Conservation (phyloP, 2,888 invertebrate genomes). For the Platypus cylindrus region DNA sequence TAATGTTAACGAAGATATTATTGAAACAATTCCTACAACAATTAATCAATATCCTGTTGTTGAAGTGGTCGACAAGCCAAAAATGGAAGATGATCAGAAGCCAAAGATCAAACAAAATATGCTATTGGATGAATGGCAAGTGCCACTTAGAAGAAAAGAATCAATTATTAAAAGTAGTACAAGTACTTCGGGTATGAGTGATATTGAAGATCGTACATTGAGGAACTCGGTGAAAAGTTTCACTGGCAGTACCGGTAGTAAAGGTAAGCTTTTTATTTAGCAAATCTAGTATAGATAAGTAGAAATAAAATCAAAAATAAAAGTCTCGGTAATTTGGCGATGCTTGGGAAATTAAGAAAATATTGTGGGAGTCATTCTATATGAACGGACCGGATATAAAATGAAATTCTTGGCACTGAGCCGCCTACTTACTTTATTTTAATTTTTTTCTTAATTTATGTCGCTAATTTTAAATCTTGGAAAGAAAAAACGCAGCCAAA, state of each 20-base stretch:
- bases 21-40: too few relatives aligned
- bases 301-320: too few relatives aligned
- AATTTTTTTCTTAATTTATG: too few relatives aligned
- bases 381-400: conserved; percentile 1
- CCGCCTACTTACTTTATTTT: too few relatives aligned
- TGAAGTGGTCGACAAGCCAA: conserved; percentile 7
- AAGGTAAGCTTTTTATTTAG: conserved; percentile 10
- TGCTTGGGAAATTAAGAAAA: conserved; percentile 4
- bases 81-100: conserved; percentile 8
- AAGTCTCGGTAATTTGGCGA: too few relatives aligned
- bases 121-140: conserved; percentile 9
- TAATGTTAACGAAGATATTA: conserved; percentile 47
- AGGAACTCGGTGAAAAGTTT: conserved; percentile 25
- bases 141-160: conserved; percentile 31
- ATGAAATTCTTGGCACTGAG: not conserved
- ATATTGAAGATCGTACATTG: conserved; percentile 28
- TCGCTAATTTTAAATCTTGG: too few relatives aligned
- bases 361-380: conserved; percentile 1
- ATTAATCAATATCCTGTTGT: too few relatives aligned
- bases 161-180: conserved; percentile 31
- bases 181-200: conserved; percentile 32
- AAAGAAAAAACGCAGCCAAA: too few relatives aligned
- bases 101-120: conserved; percentile 10
- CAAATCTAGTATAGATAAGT: too few relatives aligned
- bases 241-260: conserved; percentile 22